Base-by-base conservation (phyloP, 1,140 invertebrate species). In the Plodia interpunctella region DNA sequence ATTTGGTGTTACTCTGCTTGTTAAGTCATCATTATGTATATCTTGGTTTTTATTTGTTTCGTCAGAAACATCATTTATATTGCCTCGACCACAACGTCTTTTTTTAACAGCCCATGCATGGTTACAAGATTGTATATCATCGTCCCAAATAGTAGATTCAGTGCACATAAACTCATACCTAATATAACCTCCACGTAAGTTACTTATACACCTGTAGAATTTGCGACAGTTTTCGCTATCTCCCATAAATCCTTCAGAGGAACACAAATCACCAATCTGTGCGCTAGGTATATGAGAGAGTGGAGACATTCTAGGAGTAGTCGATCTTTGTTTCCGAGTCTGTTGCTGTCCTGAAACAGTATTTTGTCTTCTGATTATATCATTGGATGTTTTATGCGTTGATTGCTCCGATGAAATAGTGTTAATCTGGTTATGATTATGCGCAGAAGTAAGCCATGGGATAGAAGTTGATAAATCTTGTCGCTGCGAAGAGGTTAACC, bases 131-230 rank as follows among this genome's bases (percentile, higher is more conserved):
- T 92, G 83, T 53, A 91, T 76, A 5, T 91, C 78, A 55, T 92
- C 90, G 85, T 96, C 94, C 94, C 94, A 96, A 60, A 94, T 92
- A 8, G 94, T 96, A 62, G 93, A 92, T 49, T 90, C 88, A 17
- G 92, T 93, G 75, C 94, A 96, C 10, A 88, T 90, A 83, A 94
- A 96, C 68, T 94, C 92, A 68, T 93, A 93, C 76, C 90, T 92
- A 55, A 85, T 91, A 63, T 91, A 94, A 1, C 88, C 88, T 57
- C 90, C 91, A 15, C 89, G 78, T 11, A 91, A 91, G 62, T 92
- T 91, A 57, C 90, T 90, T 17, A 96, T 93, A 83, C 95, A 96
- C 82, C 94, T 92, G 74, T 95, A 95, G 78, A 96, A 96, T 79
- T 94, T 94, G 62, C 88, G 92, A 74, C 95, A 97, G 74, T 96